A percentile compares a stretch with the other conserved stretches of the same genome.
Conservation (phyloP, 2,113 vertebrate species). For the Clarias magur region DNA sequence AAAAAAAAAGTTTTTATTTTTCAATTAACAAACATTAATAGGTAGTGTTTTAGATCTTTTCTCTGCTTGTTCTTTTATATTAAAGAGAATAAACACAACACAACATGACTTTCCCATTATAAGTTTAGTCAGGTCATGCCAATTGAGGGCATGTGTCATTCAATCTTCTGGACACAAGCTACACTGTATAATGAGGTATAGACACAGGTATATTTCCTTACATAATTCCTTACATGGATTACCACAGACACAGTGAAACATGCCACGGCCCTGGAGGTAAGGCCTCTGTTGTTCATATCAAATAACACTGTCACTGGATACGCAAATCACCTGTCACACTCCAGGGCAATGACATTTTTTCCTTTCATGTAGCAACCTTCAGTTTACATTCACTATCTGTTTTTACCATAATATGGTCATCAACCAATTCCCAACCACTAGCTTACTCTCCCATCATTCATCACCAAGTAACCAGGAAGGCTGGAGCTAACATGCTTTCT, state of each 20-base stretch:
- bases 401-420: background rate
- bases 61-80: background rate
- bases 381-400: background rate
- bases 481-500: background rate
- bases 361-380: background rate
- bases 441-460: background rate
- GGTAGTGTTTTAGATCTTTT: background rate
- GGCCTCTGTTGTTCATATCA: background rate
- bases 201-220: background rate
- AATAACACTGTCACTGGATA: slow-evolving; percentile 1
- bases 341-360: background rate
- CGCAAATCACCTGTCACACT: slow-evolving; percentile 13
- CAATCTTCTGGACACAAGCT: background rate
- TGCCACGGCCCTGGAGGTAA: background rate
- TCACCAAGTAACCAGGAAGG: background rate
- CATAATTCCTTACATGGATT: background rate
- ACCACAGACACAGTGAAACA: background rate
- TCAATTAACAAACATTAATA: background rate
- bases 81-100: background rate
- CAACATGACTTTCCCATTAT: background rate
- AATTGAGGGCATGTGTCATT: background rate
- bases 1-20: too few species aligned
- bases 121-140: background rate
- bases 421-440: background rate
- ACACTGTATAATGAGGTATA: background rate